Evolutionary conservation across 2,888 invertebrate genomes (phyloP).

Genomic region (Caenorhabditis sp.): DNA sequence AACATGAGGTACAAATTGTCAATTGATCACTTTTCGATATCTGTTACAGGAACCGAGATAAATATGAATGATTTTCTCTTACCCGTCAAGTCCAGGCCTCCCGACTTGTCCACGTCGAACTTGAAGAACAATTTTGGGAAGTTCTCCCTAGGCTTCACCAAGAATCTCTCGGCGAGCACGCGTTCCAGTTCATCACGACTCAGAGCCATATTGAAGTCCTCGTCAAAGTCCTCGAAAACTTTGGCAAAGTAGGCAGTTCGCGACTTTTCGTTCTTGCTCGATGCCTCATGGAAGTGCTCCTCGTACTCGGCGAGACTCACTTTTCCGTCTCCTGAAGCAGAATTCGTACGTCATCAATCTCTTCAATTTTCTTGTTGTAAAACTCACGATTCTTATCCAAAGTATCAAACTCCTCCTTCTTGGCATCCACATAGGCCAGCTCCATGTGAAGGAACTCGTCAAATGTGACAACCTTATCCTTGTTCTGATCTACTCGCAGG

Average conservation of each 20-base stretch:
- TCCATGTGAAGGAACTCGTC: conserved; percentile 81
- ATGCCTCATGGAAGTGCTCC: conserved; percentile 75
- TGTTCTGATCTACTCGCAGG: conserved; percentile 75
- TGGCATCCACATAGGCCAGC: conserved; percentile 77
- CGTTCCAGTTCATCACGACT: conserved; percentile 74
- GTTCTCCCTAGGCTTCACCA: conserved; percentile 77
- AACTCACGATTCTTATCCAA: conserved; percentile 75
- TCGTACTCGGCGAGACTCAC: conserved; percentile 77
- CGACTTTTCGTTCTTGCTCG: conserved; percentile 73
- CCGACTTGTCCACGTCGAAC: conserved; percentile 78
- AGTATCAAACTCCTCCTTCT: conserved; percentile 79
- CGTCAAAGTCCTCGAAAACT: conserved; percentile 80
- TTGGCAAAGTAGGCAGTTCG: conserved; percentile 78
- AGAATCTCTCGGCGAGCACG: conserved; percentile 77
- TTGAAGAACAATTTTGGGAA: conserved; percentile 77
- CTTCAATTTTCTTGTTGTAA: not conserved
- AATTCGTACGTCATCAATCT: no score
- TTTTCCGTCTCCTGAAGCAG: conserved; percentile 74
- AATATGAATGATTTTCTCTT: no score
- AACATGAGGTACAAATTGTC: no score
- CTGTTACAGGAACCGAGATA: no score
- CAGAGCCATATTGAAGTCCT: conserved; percentile 76
- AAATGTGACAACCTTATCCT: conserved; percentile 75
- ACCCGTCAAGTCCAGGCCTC: conserved; percentile 76
- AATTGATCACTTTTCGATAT: no score